Base-by-base conservation (phyloP, 2,797 vertebrate genomes). In the Lacerta agilis region DNA sequence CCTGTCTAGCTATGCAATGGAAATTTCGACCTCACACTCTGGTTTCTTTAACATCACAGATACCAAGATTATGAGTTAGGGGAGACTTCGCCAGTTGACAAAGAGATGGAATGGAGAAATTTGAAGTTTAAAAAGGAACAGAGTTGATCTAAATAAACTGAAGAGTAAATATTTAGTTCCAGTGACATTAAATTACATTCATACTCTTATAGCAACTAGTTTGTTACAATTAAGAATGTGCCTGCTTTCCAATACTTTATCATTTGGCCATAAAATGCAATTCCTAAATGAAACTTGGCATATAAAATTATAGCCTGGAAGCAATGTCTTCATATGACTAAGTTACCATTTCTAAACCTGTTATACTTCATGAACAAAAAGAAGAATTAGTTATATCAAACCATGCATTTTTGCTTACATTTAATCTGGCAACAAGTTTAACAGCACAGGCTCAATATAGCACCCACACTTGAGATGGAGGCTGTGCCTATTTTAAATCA, bases 1-100 rank as follows among this genome's bases (percentile, higher is more conserved):
- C 96, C 90, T 96, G 88, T 85, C 87, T 92, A 86, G 66, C 91
- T 96, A 96, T 95, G 96, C 97, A 97, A 97, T 97, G 97, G 97
- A 97, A 97, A 97, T 90, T 93, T 95, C 96, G 96, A 97, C 95
- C 95, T 97, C 96, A 96, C 87, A 88, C 86, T 94, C 94, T 92
- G 93, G 94, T 96, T 97, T 97, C 94, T 96, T 95, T 95, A 97
- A 95, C 94, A 97, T 97, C 95, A 96, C 93, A 94, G 94, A 97
- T 90, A 95, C 92, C 55, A 81, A 96, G 94, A 96, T 92, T 95
- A 92, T 86, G 89, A 95, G 88, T 92, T 93, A 91, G 82, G 92
- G 75, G 94, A 92, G 84, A 88, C 79, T 87, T 86, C 82, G 90
- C 79, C 81, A 91, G 77, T 90, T 86, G 91, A 95, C 95, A 89